A percentile compares a stretch with the other conserved stretches of the same genome.
These are phyloP conservation scores for Enteromius argenteus DNA, from an alignment of 2,797 vertebrate species.

Conservation along the genomic window DNA sequence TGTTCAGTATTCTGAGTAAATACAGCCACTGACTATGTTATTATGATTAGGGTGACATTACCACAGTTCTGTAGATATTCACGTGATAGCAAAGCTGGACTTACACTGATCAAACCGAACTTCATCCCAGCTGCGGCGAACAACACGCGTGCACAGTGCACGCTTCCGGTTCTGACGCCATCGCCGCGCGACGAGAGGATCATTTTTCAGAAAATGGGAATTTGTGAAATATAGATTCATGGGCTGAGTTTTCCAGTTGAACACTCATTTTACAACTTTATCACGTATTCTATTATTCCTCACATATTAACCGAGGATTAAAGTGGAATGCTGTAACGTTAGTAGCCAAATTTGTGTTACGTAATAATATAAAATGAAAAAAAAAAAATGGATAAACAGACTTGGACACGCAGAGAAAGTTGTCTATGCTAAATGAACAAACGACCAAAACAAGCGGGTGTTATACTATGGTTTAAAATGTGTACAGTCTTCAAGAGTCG, in stretches of 20 bases:
- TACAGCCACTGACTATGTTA: not conserved
- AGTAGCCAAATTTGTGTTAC: not conserved
- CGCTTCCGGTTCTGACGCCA: slow-evolving; percentile 35
- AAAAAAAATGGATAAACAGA: not conserved
- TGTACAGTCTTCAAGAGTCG: not conserved
- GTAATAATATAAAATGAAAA: not conserved
- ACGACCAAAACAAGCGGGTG: not conserved
- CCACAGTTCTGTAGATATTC: not conserved
- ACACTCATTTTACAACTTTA: not conserved
- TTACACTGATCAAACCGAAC: not conserved
- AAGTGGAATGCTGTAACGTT: not conserved
- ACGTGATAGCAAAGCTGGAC: not conserved
- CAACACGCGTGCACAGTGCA: not conserved
- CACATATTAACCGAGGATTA: not conserved
- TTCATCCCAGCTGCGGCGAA: not conserved
- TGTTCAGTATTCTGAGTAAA: not conserved
- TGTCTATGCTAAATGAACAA: not conserved
- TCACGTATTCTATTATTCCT: not conserved
- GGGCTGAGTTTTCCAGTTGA: not conserved
- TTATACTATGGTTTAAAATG: not conserved
- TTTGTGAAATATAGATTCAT: not conserved
- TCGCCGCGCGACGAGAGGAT: slow-evolving; percentile 1
- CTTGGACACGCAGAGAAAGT: not conserved
- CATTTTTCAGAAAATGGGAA: not conserved
- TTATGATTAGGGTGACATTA: not conserved